Percentiles rank a stretch among this genome's conserved stretches.
phyloP scores from a whole-genome alignment of 2,888 invertebrate species.

The Himalopsyche anomala region DNA sequence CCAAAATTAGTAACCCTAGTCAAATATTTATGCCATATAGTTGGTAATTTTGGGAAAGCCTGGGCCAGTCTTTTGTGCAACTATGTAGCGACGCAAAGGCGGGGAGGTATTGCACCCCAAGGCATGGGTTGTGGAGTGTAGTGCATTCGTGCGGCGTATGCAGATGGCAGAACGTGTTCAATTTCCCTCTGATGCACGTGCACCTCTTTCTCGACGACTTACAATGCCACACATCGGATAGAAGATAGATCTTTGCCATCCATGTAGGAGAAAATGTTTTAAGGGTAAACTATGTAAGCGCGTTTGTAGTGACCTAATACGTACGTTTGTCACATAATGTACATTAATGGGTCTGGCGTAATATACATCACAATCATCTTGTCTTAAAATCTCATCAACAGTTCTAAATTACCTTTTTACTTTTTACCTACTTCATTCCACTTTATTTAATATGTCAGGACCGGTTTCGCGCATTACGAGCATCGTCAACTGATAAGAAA shows the following conservation, averaged over 20 bases:
- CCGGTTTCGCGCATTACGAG: too few relatives aligned
- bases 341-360: not conserved
- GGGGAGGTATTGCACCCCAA: not conserved
- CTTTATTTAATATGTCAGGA: too few relatives aligned
- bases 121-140: not conserved
- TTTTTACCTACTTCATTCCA: too few relatives aligned
- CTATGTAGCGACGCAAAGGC: not conserved
- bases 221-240: not conserved
- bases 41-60: not conserved
- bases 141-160: conserved; percentile 45
- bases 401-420: too few relatives aligned
- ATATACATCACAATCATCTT: too few relatives aligned
- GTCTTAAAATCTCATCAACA: too few relatives aligned
- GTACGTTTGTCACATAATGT: not conserved
- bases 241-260: not conserved
- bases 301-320: not conserved
- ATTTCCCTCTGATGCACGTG: conserved; percentile 47
- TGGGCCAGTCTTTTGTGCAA: not conserved
- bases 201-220: not conserved
- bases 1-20: too few relatives aligned
- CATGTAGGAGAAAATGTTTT: not conserved
- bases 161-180: conserved; percentile 51
- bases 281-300: not conserved
- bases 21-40: too few relatives aligned
- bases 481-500: too few relatives aligned